Percentiles rank a stretch among this genome's conserved stretches.
Conservation (phyloP, 2,113 vertebrate species). For the Lucifuga dentata region DNA sequence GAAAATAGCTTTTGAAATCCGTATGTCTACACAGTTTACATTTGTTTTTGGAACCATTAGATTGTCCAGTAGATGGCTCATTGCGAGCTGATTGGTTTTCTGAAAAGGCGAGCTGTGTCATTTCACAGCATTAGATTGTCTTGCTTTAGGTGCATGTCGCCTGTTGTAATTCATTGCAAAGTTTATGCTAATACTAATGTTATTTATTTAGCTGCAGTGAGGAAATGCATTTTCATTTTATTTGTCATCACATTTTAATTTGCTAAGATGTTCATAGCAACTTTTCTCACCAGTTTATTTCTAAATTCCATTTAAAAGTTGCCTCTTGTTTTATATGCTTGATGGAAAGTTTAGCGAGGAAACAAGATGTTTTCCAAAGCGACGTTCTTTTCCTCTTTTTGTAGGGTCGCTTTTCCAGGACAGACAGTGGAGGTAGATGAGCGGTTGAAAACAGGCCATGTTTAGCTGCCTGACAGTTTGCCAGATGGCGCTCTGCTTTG, state of each 20-base stretch:
- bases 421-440: slow-evolving; percentile 28
- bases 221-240: too few relatives aligned
- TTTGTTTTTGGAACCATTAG: slow-evolving; percentile 17
- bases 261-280: too few relatives aligned
- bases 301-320: background rate
- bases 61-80: slow-evolving; percentile 5
- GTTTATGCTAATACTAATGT: too few relatives aligned
- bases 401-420: slow-evolving; percentile 15
- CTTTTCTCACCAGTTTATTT: background rate
- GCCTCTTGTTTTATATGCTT: background rate
- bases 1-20: slow-evolving; percentile 31
- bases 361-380: slow-evolving; percentile 5
- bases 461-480: slow-evolving; percentile 54
- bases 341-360: slow-evolving; percentile 1
- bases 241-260: too few relatives aligned
- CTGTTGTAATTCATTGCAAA: background rate
- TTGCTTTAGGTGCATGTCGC: slow-evolving; percentile 12
- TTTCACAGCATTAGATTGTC: background rate
- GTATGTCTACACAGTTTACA: slow-evolving; percentile 33
- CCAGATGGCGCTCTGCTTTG: slow-evolving; percentile 72
- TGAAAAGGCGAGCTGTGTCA: background rate
- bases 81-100: slow-evolving; percentile 24
- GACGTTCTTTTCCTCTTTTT: slow-evolving; percentile 7
- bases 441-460: slow-evolving; percentile 40
- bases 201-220: too few relatives aligned